Base-by-base conservation (phyloP, 1,140 invertebrate species). In the Cydia amplana region DNA sequence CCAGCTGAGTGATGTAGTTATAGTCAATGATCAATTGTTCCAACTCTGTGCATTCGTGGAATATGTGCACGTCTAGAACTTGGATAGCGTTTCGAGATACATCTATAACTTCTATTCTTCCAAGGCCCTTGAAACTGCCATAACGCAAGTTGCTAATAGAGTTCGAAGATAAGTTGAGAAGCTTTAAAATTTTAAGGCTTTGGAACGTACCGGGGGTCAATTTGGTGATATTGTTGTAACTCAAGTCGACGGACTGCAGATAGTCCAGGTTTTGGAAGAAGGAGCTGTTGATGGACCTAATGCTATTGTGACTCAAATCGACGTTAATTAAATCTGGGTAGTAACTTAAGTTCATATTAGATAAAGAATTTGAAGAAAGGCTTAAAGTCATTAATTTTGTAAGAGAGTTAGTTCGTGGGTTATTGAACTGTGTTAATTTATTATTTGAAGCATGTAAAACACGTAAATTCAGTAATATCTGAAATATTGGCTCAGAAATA, bases 141-240 rank as follows among this genome's bases (percentile, higher is more conserved):
- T 85, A 90, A 25, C 87, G 81, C 32, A 90, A 73, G 20, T 81
- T 80, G 0, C 43, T 63, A 51, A 91, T 74, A 65, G 77, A 60
- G 74, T 91, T 91, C 0, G 83, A 85, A n/a, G 90, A 91, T 25
- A 91, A 70, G 40, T 91, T 90, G 2, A 91, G 76, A 20, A 85
- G 67, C 78, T 86, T 88, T 67, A 91, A 80, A 78, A 83, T 83
- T 78, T 82, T 86, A 60, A 86, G 79, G 40, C 79, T 80, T 72
- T 84, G 81, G 80, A 91, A 91, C n/a, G 83, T 86, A 2, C 90
- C 88, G 5, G 90, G 90, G 36, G 79, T 75, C 49, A 91, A 23
- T 10, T 75, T 67, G 0, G 77, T 72, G 10, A 91, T 85, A 49
- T 85, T 83, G 73, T 90, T 91, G 28, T 73, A 46, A 72, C 87